Conservation (phyloP, 53 echinoderm and acorn worm genomes). For the Arbacia lixula region DNA sequence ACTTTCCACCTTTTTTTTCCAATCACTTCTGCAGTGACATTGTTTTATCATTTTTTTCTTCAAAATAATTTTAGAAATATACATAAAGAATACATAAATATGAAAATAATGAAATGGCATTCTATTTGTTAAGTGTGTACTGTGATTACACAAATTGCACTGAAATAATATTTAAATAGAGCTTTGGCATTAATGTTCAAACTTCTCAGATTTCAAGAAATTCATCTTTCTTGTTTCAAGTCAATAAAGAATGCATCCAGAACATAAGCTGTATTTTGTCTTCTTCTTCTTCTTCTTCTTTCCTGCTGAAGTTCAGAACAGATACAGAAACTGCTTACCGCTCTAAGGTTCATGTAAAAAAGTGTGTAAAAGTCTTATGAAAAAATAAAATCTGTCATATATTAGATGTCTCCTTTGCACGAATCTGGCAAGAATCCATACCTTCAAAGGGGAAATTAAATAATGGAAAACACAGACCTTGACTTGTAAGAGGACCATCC, state of each 20-base stretch:
- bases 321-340: not conserved
- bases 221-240: not conserved
- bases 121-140: conserved; percentile 48
- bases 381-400: conserved; percentile 58
- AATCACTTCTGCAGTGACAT: conserved; percentile 27
- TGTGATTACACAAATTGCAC: conserved; percentile 62
- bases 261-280: conserved; percentile 5
- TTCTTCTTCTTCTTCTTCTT: not conserved
- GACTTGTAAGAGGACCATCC: too few relatives aligned
- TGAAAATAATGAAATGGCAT: conserved; percentile 49
- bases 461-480: conserved; percentile 54
- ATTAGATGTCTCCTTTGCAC: conserved; percentile 51
- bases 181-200: conserved; percentile 58
- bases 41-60: conserved; percentile 42
- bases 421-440: conserved; percentile 52
- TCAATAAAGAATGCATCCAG: conserved; percentile 8
- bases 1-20: conserved; percentile 9
- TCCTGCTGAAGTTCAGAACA: not conserved
- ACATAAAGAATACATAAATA: conserved; percentile 39
- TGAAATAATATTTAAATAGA: conserved; percentile 58
- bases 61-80: conserved; percentile 58
- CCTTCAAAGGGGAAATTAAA: conserved; percentile 50
- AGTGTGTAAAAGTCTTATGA: conserved; percentile 26
- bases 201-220: conserved; percentile 14
- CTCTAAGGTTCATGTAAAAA: conserved; percentile 43